Evolutionary conservation across 35 echinoderm and acorn worm species (phyloP), one percentile per base, ranked within the genome.

Genomic region (Heliocidaris erythrogramma): DNA sequence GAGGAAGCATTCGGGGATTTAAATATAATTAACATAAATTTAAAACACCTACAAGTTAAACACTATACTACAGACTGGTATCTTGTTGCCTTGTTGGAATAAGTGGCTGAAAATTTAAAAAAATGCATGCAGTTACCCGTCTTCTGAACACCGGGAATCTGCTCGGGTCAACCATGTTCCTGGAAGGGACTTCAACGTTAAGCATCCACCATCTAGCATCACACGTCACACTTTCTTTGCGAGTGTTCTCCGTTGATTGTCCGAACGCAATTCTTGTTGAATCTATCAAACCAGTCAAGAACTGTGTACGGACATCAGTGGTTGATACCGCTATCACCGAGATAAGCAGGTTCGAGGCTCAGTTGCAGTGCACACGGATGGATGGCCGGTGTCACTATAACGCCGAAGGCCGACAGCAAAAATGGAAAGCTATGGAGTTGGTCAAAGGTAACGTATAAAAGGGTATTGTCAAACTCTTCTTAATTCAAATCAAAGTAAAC

Each of bases 271-370:
- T 97, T 97, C 95, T 97, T 97, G 97, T 94, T 95, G 21, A 59
- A n/a, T 78, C 53, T 90, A 29, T 94, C 35, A 90, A 24, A 24
- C 47, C 30, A 71, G 9, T 52, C 97, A 97, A 97, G 97, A 97
- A 97, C 97, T 97, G 97, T 96, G 97, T 97, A 94, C 96, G 97
- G 97, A 97, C 97, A 97, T 97, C 97, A 97, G 94, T 94, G 96
- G 94, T 92, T 96, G 96, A 48, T 90, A 96, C 85, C 56, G 32
- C n/a, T 96, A 85, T 9, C 92, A 84, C 29, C 47, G n/a, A 27
- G 65, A n/a, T 0, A 2, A 78, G 21, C 65, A 78, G 65, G 21
- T 16, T 27, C 60, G 24, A 21, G 14, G 60, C 24, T 69, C 17
- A 17, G 49, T 56, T 13, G 52, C 52, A 56, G 52, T 3, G 52